Base-by-base conservation (phyloP, 2,888 invertebrate species). In the Tuta absoluta region DNA sequence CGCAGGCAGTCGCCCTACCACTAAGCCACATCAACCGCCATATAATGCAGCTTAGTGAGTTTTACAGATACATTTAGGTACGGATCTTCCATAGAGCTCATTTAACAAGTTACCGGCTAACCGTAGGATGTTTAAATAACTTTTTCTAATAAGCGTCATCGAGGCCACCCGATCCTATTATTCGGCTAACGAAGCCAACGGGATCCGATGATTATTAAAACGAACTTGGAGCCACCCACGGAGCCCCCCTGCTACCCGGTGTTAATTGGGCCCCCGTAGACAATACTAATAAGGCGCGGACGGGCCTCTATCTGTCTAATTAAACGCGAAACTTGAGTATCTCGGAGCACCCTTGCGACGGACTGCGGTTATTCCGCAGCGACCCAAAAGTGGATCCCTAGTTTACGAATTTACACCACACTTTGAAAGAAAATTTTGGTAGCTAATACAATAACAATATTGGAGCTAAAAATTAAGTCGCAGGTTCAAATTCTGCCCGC, bases 251-350 rank as follows among this genome's bases (percentile, higher is more conserved):
- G n/a, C n/a, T n/a, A n/a, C n/a, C n/a, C 84, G 85, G 91, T 88
- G 91, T 90, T 91, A 91, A 91, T 91, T 91, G 91, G 90, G 90
- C 90, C 88, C 89, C 91, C 89, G 90, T 89, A 91, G 91, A 91
- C 91, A 91, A 91, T 91, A 91, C 91, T 91, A 91, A 91, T 91
- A 91, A 91, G 91, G 87, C 89, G 84, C 87, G 90, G 88, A 89
- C 90, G 90, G 88, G 90, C 87, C 84, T 90, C 90, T 91, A 90
- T 91, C 91, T 88, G 90, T 90, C 91, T 91, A 91, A 91, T 91
- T 91, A 91, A 91, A 91, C 87, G 90, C 89, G 90, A 90, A 91
- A 91, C 91, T 91, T 86, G 91, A 91, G 89, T 84, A 89, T 53
- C 51, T 23, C 51, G 51, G 51, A 56, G 91, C 86, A 87, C 91